phyloP scores from a whole-genome alignment of 2,113 vertebrate genomes.

The Cavia aperea region DNA sequence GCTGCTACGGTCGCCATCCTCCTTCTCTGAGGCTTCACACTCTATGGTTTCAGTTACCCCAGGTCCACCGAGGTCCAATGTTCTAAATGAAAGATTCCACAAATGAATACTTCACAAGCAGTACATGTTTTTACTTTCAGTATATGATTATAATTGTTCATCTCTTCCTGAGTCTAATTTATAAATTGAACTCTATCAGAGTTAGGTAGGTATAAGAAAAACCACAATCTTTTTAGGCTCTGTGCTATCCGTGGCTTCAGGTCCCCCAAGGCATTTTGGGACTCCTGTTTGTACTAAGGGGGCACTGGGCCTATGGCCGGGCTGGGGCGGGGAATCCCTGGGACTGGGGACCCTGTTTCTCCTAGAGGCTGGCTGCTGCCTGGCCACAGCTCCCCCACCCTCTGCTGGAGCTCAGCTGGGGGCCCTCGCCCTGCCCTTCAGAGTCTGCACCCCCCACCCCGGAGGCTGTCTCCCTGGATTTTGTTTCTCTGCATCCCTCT shows the following conservation, averaged over 20 bases:
- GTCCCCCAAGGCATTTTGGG: neutral
- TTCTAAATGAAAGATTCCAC: neutral
- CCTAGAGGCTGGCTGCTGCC: accelerated
- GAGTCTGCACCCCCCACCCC: accelerated
- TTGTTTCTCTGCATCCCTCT: neutral
- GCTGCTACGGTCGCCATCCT: accelerated
- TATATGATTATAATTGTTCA: no score
- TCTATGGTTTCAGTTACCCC: neutral
- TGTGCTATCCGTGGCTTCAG: no score
- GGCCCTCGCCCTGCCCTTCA: neutral
- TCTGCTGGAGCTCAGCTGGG: neutral
- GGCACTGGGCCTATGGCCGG: accelerated
- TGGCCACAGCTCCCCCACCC: no score
- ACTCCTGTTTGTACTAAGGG: neutral
- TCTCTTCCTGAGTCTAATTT: neutral
- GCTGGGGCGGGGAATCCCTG: accelerated
- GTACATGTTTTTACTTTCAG: neutral
- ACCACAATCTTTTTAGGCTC: neutral
- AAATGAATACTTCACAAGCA: neutral
- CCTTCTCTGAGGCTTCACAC: neutral
- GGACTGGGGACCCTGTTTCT: accelerated
- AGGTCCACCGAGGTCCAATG: neutral
- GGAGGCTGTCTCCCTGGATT: accelerated
- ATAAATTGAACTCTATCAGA: neutral
- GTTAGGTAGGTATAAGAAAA: accelerated